Evolutionary conservation across 1,140 invertebrate genomes (phyloP), one percentile per base, ranked within the genome.

Genomic region (Camponotus pennsylvanicus): DNA sequence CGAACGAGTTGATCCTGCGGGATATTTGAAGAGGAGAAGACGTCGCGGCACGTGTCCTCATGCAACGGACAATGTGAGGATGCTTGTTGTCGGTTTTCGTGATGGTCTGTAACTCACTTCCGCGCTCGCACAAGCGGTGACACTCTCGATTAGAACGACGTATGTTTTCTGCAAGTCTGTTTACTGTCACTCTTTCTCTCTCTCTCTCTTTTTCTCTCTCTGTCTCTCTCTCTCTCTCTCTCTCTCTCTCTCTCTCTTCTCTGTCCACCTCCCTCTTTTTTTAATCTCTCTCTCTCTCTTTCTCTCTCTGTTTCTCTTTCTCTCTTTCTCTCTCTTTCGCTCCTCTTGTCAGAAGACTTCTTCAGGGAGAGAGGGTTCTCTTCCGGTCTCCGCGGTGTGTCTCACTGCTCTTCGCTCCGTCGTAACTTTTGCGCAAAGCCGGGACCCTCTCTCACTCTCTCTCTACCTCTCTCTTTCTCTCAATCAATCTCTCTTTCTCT

Each of bases 371-470:
- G 91, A 92, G 88, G 91, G 86, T 93, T 80, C 92, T 92, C 93
- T 94, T 94, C 93, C 93, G 93, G 93, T 94, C 92, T 93, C 93
- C 91, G 92, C 91, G 92, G 90, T 92, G 88, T 92, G 89, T 93
- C 91, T 93, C 92, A 92, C 92, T 93, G 92, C 87, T 92, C 88
- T 87, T 91, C 89, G 90, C 88, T 89, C 88, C 88, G 86, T 90
- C 90, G 90, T 93, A 92, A 94, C 92, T 94, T 94, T 94, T 94
- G 93, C 93, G 93, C 93, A 94, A 94, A 94, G 92, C 92, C 84
- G 86, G 86, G 89, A 88, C 89, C 89, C 86, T 90, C 89, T 90
- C 89, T 90, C 73, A 85, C 88, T 90, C 89, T 90, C 64, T 90
- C 88, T 90, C 78, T 90, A 73, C 77, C 49, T 75, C 80, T 87